A percentile compares a stretch with the other conserved stretches of the same genome.
Evolutionary conservation across 2,797 vertebrate species (phyloP).

Genomic region (Acrocephalus scirpaceus): DNA sequence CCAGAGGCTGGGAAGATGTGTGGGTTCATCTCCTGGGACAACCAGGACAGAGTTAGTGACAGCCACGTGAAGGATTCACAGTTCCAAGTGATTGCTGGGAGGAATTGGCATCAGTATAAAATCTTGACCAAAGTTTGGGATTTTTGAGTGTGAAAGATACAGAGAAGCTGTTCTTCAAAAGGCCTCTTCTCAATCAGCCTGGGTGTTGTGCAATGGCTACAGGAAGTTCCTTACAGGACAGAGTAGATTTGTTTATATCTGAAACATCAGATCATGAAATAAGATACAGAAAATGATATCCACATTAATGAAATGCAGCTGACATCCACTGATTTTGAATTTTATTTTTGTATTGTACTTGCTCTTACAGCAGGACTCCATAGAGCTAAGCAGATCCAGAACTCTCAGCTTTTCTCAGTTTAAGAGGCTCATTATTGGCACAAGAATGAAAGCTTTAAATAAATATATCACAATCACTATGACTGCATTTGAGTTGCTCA

Average conservation of each 20-base stretch:
- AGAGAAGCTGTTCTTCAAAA: background rate
- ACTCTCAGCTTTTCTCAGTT: background rate
- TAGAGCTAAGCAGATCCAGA: slow-evolving; percentile 22
- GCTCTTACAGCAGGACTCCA: background rate
- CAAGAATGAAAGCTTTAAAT: background rate
- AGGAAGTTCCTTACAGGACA: background rate
- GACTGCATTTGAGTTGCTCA: background rate
- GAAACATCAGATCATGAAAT: slow-evolving; percentile 36
- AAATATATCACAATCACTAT: background rate
- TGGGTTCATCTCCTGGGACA: background rate
- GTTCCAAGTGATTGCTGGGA: background rate
- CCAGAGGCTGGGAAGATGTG: background rate
- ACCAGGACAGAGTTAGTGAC: background rate
- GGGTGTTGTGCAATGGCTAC: background rate
- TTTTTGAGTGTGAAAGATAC: background rate
- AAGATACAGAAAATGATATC: slow-evolving; percentile 23
- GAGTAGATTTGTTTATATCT: slow-evolving; percentile 13
- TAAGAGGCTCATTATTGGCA: slow-evolving; percentile 11
- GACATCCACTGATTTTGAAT: background rate
- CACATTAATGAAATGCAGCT: slow-evolving; percentile 45
- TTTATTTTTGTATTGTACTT: background rate
- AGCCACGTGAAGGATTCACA: background rate
- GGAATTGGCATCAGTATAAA: background rate
- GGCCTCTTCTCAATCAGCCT: background rate
- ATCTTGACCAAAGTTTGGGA: background rate